Evolutionary conservation across 1,140 invertebrate species (phyloP).

Genomic region (Ganaspis sp.): DNA sequence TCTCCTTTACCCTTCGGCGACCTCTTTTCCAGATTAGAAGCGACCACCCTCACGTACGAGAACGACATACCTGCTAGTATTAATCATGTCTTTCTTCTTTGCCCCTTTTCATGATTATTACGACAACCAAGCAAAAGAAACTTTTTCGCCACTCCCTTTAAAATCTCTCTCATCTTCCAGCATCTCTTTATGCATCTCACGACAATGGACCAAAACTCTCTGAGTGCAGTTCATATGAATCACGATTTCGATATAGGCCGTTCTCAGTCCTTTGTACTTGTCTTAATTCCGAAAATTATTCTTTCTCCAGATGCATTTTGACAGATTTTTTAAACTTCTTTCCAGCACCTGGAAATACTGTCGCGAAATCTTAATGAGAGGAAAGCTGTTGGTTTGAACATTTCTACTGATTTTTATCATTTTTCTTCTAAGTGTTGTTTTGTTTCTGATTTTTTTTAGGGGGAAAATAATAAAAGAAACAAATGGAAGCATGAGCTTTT

Average conservation of each 20-base stretch:
- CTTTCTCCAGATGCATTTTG: too few species aligned
- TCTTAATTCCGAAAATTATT: neutral
- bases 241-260: neutral
- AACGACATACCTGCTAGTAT: neutral
- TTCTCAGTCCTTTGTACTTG: neutral
- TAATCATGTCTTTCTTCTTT: constrained; percentile 25
- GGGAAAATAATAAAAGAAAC: too few species aligned
- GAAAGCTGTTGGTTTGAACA: too few species aligned
- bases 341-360: too few species aligned
- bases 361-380: too few species aligned
- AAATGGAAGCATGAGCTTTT: too few species aligned
- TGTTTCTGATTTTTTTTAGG: too few species aligned
- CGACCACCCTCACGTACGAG: neutral
- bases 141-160: constrained; percentile 12
- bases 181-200: constrained; percentile 14
- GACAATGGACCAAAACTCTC: neutral
- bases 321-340: too few species aligned
- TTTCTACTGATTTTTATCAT: too few species aligned
- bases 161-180: constrained; percentile 17
- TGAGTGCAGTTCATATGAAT: neutral
- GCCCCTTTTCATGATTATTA: constrained; percentile 5
- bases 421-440: too few species aligned
- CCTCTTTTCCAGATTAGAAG: constrained; percentile 29
- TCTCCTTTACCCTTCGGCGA: constrained; percentile 24
- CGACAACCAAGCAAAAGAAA: constrained; percentile 1